A percentile compares a stretch with the other conserved stretches of the same genome.
Conservation (phyloP, 2,888 invertebrate genomes). For the Drosophila mimetica region DNA sequence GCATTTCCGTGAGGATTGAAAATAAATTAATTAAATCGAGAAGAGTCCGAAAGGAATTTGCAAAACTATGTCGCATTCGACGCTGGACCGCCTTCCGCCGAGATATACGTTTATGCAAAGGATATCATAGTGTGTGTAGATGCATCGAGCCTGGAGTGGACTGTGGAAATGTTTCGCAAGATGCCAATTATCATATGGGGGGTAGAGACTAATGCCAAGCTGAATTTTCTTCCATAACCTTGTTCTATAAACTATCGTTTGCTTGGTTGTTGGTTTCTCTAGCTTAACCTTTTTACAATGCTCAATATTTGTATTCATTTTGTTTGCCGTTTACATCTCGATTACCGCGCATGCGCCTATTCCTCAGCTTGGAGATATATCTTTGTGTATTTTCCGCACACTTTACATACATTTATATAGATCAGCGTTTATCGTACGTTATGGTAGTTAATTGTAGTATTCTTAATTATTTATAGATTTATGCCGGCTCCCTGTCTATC, state of each 20-base stretch:
- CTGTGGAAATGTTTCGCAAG: conserved; percentile 35
- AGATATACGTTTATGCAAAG: conserved; percentile 23
- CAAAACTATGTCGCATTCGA: conserved; percentile 7
- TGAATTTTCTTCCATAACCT: conserved; percentile 42
- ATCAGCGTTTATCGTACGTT: conserved; percentile 37
- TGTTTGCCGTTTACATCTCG: conserved; percentile 25
- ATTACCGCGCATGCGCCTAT: conserved; percentile 46
- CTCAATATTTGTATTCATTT: conserved; percentile 29
- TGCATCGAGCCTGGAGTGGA: conserved; percentile 9
- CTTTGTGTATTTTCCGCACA: conserved; percentile 11
- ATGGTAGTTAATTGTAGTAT: conserved; percentile 38
- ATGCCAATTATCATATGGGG: conserved; percentile 10
- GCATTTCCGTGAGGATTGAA: conserved; percentile 53
- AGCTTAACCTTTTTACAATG: conserved; percentile 41
- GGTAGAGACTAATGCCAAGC: conserved; percentile 30
- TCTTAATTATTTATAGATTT: conserved; percentile 33
- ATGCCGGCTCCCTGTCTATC: conserved; percentile 26
- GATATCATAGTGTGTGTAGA: conserved; percentile 12
- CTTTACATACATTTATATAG: conserved; percentile 37
- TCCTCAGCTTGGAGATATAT: conserved; percentile 24
- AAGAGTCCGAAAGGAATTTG: conserved; percentile 13
- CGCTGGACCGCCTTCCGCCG: conserved; percentile 20
- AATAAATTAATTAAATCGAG: conserved; percentile 6
- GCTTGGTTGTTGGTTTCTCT: conserved; percentile 46
- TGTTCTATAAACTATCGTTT: conserved; percentile 53